phyloP scores from a whole-genome alignment of 2,888 invertebrate genomes.

The Drosophila niveifrons region DNA sequence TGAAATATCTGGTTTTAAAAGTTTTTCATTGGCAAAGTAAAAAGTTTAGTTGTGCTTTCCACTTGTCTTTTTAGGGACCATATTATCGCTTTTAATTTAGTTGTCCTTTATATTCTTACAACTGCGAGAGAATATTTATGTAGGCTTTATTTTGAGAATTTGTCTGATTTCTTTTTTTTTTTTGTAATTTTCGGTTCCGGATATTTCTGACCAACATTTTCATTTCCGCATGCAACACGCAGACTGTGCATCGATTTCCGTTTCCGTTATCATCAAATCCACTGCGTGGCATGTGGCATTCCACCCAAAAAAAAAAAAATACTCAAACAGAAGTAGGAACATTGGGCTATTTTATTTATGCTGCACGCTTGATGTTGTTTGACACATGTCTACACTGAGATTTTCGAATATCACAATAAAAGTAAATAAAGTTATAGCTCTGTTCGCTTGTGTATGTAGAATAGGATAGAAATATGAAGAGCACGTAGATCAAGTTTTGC shows the following conservation, averaged over 20 bases:
- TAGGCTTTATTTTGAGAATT: background rate
- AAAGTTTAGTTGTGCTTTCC: constrained; percentile 56
- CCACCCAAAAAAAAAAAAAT: constrained; percentile 8
- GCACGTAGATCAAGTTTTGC: too few relatives aligned
- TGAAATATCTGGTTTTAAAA: constrained; percentile 57
- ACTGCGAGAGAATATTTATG: background rate
- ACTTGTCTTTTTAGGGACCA: constrained; percentile 18
- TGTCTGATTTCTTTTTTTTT: constrained; percentile 7
- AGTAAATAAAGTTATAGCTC: too few relatives aligned
- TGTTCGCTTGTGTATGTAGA: too few relatives aligned
- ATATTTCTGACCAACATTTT: constrained; percentile 46
- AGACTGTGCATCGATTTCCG: constrained; percentile 69
- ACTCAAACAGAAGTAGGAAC: constrained; percentile 1
- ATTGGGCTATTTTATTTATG: constrained; percentile 39
- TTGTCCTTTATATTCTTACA: background rate
- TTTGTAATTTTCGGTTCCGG: background rate
- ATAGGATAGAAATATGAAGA: too few relatives aligned
- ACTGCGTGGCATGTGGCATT: constrained; percentile 48
- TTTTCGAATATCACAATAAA: constrained; percentile 31
- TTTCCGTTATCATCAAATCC: constrained; percentile 51
- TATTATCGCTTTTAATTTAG: constrained; percentile 1
- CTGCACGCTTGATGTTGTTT: constrained; percentile 39
- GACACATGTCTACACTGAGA: constrained; percentile 33
- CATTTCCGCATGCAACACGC: constrained; percentile 66
- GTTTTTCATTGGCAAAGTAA: constrained; percentile 59